Evolutionary conservation across 2,113 vertebrate genomes (phyloP), one percentile per base, ranked within the genome.

Genomic region (Tyrannus savana): DNA sequence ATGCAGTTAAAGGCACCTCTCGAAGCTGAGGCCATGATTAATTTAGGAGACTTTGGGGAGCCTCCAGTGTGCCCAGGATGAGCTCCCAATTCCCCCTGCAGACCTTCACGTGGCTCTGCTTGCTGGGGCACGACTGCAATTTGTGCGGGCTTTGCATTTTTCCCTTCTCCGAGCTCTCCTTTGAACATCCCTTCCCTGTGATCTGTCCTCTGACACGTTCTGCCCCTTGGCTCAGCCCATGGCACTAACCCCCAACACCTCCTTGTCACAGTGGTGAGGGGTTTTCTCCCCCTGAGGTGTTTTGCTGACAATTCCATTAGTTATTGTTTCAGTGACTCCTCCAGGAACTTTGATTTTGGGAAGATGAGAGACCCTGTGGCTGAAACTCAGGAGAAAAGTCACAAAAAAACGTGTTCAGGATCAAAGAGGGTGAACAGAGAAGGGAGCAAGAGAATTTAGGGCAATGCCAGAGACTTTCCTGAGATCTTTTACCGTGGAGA

Each of bases 171-270:
- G 2, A 30, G 59, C 42, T 90, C 19, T 21, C 44, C 90, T 95
- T 93, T 96, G 93, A 95, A 89, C 85, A 28, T 56, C 64, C 88
- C 59, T 33, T 9, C 37, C 46, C 21, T 60, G 7, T 67, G 79
- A 94, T 94, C 91, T 33, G 10, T 78, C 78, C 87, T n/a, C 63
- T 90, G 93, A 96, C 92, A 91, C 15, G 14, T 56, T 25, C 44
- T 72, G 62, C 92, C 96, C 89, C 92, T 90, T 92, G 90, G 93
- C 87, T 93, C 83, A 49, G 90, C 95, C 93, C 8, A n/a, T 94
- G 93, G 92, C 68, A 19, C 28, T 77, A 79, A 84, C 79, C 62
- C 81, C n/a, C 39, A 46, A 73, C 59, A 25, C 13, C 39, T 30
- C 46, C 9, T 17, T 81, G 82, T 90, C 78, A 67, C 44, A 31